A percentile compares a stretch with the other conserved stretches of the same genome.
phyloP scores from a whole-genome alignment of 2,113 vertebrate genomes.

The Cyprinodon brontotheroides region DNA sequence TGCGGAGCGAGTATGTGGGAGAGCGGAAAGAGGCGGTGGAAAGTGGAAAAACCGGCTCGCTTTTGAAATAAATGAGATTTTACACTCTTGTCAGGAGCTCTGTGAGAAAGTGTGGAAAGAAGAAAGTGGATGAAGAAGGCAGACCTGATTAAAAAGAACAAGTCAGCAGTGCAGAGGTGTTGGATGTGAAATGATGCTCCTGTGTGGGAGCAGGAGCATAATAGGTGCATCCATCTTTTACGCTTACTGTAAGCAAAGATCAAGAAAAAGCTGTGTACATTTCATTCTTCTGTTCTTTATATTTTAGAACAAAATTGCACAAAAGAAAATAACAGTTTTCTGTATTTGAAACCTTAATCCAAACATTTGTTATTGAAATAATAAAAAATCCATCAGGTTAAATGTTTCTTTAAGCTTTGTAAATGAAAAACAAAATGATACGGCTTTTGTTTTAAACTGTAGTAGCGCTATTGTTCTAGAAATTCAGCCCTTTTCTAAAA shows the following conservation, averaged over 20 bases:
- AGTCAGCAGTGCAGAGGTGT: conserved; percentile 25
- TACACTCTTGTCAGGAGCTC: conserved; percentile 36
- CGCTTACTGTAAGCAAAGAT: conserved; percentile 44
- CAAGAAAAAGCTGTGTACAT: not conserved
- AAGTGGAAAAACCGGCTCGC: not conserved
- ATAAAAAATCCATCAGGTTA: no score
- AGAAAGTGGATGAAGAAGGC: conserved; percentile 5
- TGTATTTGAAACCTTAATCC: no score
- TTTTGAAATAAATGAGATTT: conserved; percentile 5
- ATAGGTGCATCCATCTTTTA: conserved; percentile 25
- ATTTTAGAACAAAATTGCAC: no score
- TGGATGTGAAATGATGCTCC: conserved; percentile 26
- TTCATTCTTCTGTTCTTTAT: no score
- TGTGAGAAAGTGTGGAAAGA: conserved; percentile 27
- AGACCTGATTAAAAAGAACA: conserved; percentile 37
- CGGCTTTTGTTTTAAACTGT: no score
- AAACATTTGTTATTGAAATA: no score
- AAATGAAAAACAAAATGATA: no score
- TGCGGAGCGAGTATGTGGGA: conserved; percentile 18
- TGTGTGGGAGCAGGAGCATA: conserved; percentile 15
- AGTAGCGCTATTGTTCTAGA: no score
- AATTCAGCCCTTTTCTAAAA: no score
- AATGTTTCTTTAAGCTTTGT: no score
- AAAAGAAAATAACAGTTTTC: no score
- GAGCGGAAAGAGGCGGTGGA: conserved; percentile 20